Conservation (phyloP, 2,113 vertebrate species). For the Sebastes schlegelii region DNA sequence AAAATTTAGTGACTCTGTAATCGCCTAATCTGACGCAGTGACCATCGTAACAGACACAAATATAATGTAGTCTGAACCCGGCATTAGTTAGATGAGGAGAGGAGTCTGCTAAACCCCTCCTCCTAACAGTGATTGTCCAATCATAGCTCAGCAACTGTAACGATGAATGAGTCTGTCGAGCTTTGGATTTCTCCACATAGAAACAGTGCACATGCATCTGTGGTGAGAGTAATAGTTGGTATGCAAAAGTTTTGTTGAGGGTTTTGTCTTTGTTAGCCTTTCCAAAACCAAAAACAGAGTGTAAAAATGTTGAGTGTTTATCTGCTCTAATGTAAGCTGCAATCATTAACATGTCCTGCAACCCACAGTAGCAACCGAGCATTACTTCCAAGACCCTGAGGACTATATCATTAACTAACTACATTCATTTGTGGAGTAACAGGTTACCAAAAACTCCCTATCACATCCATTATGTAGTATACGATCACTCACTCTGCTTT, state of each 20-base stretch:
- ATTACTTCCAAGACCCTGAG: neutral
- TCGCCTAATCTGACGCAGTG: too few relatives aligned
- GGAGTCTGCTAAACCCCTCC: neutral
- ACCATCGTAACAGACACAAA: too few relatives aligned
- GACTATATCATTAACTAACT: neutral
- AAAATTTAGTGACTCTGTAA: too few relatives aligned
- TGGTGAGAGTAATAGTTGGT: neutral
- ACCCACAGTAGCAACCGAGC: neutral
- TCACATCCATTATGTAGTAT: neutral
- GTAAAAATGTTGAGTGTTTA: neutral
- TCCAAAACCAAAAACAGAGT: neutral
- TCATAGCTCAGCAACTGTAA: neutral
- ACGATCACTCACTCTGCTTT: conserved; percentile 14
- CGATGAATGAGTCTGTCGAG: neutral
- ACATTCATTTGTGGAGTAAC: neutral
- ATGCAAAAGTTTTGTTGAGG: neutral
- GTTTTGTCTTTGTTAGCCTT: too few relatives aligned
- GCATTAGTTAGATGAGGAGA: too few relatives aligned
- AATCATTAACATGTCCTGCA: neutral
- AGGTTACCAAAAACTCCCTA: neutral
- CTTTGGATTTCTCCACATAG: neutral
- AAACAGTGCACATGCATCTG: neutral
- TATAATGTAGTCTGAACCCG: too few relatives aligned
- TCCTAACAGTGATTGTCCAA: neutral
- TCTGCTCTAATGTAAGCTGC: neutral